These are phyloP conservation scores for Ammodytes dubius DNA, from an alignment of 2,113 vertebrate species.

Conservation along the genomic window DNA sequence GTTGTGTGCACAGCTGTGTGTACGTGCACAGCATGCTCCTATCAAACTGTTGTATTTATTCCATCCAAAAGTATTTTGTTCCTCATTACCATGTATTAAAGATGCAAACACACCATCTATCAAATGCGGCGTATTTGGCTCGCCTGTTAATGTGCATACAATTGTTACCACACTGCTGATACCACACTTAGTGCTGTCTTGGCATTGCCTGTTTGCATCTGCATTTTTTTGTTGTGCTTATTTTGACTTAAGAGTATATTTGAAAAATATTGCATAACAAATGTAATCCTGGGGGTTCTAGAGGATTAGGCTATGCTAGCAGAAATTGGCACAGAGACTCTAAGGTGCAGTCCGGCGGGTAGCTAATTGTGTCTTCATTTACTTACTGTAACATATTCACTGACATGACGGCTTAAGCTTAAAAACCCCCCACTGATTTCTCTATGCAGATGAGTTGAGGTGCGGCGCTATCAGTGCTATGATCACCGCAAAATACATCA, in stretches of 20 bases:
- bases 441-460: neutral
- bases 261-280: slow-evolving; percentile 68
- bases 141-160: slow-evolving; percentile 38
- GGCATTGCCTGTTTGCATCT: slow-evolving; percentile 61
- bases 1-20: neutral
- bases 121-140: slow-evolving; percentile 51
- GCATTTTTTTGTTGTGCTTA: slow-evolving; percentile 31
- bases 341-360: slow-evolving; percentile 48
- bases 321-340: slow-evolving; percentile 63
- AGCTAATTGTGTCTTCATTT: slow-evolving; percentile 64
- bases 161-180: slow-evolving; percentile 56
- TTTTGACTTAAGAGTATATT: slow-evolving; percentile 57
- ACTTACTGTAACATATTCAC: slow-evolving; percentile 46
- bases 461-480: slow-evolving; percentile 13
- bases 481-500: slow-evolving; percentile 14
- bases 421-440: neutral
- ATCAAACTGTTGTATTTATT: slow-evolving; percentile 24
- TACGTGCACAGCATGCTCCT: slow-evolving; percentile 11
- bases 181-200: slow-evolving; percentile 49
- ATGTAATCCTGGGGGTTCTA: slow-evolving; percentile 54
- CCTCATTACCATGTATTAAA: slow-evolving; percentile 12
- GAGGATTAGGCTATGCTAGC: slow-evolving; percentile 58
- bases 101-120: slow-evolving; percentile 41
- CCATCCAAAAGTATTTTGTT: slow-evolving; percentile 44
- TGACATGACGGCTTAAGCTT: slow-evolving; percentile 21